These are phyloP conservation scores for Indicator maculatus DNA, from an alignment of 2,113 vertebrate species.

Conservation along the genomic window DNA sequence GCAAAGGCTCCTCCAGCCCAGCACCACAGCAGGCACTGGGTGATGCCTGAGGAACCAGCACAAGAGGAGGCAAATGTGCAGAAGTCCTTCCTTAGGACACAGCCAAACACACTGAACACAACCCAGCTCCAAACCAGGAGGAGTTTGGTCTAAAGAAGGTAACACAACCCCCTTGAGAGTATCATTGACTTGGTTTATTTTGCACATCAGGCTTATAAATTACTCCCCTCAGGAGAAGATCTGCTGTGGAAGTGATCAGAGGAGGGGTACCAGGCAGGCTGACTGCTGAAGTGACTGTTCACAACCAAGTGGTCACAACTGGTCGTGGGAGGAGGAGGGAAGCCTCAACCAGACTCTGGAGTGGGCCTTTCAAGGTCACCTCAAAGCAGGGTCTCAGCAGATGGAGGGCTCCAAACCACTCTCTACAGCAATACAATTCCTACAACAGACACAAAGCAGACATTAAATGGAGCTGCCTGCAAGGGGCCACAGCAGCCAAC, in stretches of 20 bases:
- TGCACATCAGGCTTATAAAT: neutral
- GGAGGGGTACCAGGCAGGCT: neutral
- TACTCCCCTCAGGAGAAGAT: neutral
- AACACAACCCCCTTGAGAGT: neutral
- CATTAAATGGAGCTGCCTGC: neutral
- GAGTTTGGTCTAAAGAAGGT: neutral
- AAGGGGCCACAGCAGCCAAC: neutral
- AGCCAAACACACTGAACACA: neutral
- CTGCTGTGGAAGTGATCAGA: neutral
- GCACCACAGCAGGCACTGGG: neutral
- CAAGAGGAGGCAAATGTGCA: rapidly evolving
- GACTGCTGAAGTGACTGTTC: neutral
- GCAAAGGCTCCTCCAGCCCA: neutral
- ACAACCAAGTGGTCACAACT: neutral
- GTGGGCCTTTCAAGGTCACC: neutral
- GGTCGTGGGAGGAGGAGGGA: neutral
- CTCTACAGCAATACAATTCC: neutral
- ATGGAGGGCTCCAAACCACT: neutral
- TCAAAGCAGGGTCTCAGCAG: neutral
- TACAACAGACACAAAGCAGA: constrained; percentile 22
- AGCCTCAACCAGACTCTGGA: neutral
- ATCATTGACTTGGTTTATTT: constrained; percentile 29
- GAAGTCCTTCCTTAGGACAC: neutral
- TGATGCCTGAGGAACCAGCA: neutral
- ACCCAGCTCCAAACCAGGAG: neutral